These are phyloP conservation scores for Phrynocephalus vlangalii DNA, from an alignment of 2,797 vertebrate genomes.

Conservation along the genomic window DNA sequence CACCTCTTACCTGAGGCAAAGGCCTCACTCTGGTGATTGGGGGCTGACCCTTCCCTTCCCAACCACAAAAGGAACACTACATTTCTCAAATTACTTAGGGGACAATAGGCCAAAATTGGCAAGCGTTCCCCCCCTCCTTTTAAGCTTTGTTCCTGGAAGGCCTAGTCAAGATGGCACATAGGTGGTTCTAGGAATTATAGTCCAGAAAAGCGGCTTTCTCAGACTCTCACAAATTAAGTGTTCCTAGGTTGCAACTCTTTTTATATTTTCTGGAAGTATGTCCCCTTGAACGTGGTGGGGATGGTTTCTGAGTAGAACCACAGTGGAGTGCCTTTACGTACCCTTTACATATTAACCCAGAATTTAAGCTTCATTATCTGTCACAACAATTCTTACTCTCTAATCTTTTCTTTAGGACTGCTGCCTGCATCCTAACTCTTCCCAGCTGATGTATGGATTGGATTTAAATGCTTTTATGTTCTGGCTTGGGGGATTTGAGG, in stretches of 20 bases:
- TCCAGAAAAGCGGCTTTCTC: too few relatives aligned
- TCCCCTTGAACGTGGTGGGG: too few relatives aligned
- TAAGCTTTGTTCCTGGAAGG: too few relatives aligned
- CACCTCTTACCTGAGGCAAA: too few relatives aligned
- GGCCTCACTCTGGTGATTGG: not conserved
- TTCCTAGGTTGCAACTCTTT: not conserved
- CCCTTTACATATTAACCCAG: too few relatives aligned
- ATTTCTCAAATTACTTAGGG: not conserved
- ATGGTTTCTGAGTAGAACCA: not conserved
- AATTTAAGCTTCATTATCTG: not conserved
- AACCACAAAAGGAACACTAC: not conserved
- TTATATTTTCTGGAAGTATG: too few relatives aligned
- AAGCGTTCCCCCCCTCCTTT: too few relatives aligned
- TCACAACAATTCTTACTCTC: not conserved
- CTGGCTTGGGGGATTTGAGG: not conserved
- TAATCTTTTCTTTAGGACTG: not conserved
- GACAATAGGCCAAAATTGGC: not conserved
- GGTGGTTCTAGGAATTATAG: too few relatives aligned
- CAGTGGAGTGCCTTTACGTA: not conserved
- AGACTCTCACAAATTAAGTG: too few relatives aligned
- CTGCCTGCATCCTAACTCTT: not conserved
- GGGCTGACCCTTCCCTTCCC: not conserved
- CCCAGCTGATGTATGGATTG: not conserved
- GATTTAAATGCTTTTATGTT: not conserved
- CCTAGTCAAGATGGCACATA: too few relatives aligned